Conservation (phyloP, 30 jellyfish, hydroid and myxozoan genomes). For the Rhopilema esculentum region DNA sequence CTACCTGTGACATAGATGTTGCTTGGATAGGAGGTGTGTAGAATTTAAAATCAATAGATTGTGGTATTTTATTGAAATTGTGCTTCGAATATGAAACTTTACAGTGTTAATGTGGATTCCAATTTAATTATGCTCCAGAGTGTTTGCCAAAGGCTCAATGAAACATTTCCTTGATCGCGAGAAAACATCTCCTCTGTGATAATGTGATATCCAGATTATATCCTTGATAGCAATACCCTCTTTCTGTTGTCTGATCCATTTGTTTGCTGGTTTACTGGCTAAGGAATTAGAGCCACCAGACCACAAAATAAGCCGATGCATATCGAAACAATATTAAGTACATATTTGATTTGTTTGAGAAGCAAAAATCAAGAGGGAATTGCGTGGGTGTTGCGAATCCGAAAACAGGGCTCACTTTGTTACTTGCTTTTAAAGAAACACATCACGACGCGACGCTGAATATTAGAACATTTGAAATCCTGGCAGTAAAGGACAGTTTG, state of each 20-base stretch:
- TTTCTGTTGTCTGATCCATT: background rate
- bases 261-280: background rate
- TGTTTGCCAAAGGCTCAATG: background rate
- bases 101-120: background rate
- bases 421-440: background rate
- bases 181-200: slow-evolving; percentile 12
- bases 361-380: background rate
- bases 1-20: too few relatives aligned
- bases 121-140: background rate
- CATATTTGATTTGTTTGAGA: background rate
- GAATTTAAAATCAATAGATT: too few relatives aligned
- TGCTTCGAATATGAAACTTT: too few relatives aligned
- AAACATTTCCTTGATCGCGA: slow-evolving; percentile 11
- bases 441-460: background rate
- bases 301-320: slow-evolving; percentile 31
- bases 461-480: too few relatives aligned
- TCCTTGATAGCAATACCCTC: background rate
- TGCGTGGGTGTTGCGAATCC: background rate
- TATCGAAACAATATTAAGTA: background rate
- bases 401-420: background rate
- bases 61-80: too few relatives aligned
- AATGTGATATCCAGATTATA: slow-evolving; percentile 11
- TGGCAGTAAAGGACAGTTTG: too few relatives aligned
- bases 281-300: background rate
- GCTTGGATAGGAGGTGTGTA: too few relatives aligned